A percentile compares a stretch with the other conserved stretches of the same genome.
Conservation (phyloP, 1,140 invertebrate species). For the Drosophila auraria region DNA sequence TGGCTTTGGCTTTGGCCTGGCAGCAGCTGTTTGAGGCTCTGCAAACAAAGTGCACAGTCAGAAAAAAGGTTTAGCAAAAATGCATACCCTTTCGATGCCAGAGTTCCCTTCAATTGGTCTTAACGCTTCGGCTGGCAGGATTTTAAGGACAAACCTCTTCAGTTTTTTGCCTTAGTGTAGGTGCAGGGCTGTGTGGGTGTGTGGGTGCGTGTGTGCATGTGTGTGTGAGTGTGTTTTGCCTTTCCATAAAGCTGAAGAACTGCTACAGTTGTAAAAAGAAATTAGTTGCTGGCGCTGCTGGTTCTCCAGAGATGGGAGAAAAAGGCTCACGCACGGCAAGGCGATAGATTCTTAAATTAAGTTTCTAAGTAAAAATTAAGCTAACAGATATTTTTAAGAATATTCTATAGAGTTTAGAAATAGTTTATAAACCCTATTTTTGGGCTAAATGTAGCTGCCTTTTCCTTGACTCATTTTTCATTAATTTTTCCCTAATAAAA, state of each 20-base stretch:
- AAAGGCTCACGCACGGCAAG: background rate
- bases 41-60: conserved; percentile 55
- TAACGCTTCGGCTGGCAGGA: background rate
- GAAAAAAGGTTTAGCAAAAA: background rate
- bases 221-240: conserved; percentile 19
- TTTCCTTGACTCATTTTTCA: background rate
- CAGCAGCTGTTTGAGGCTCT: conserved; percentile 67
- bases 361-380: no score
- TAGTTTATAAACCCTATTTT: no score
- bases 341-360: no score
- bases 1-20: conserved; percentile 20
- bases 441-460: no score
- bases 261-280: conserved; percentile 79
- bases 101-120: background rate
- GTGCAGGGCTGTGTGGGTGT: background rate
- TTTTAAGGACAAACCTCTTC: background rate
- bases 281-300: conserved; percentile 64
- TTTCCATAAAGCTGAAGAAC: conserved; percentile 73
- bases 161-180: conserved; percentile 4
- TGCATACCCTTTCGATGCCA: no score
- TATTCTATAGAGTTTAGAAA: no score
- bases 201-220: background rate
- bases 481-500: background rate
- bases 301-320: conserved; percentile 3
- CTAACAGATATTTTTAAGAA: no score